These are phyloP conservation scores for Metellina segmentata DNA, from an alignment of 2,888 invertebrate species.

Conservation along the genomic window DNA sequence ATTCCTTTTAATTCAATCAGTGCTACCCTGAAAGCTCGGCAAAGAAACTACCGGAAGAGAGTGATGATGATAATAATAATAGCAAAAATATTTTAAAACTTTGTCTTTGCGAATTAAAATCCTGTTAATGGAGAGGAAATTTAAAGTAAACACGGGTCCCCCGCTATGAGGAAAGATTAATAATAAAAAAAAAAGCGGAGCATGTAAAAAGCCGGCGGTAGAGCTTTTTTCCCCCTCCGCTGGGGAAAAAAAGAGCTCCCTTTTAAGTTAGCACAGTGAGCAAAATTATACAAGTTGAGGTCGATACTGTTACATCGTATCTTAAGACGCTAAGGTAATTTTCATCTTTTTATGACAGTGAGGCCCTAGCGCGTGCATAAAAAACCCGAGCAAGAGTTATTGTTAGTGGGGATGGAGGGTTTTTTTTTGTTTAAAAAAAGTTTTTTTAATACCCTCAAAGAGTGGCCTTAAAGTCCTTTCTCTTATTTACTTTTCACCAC, in stretches of 20 bases:
- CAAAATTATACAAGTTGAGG: constrained; percentile 70
- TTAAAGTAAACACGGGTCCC: constrained; percentile 68
- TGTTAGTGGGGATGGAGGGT: constrained; percentile 46
- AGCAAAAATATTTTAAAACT: constrained; percentile 49
- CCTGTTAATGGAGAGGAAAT: constrained; percentile 75
- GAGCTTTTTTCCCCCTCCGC: constrained; percentile 17
- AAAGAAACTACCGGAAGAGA: neutral
- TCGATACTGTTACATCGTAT: constrained; percentile 57
- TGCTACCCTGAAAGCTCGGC: neutral
- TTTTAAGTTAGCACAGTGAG: constrained; percentile 54
- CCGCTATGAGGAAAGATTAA: constrained; percentile 17
- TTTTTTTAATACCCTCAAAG: constrained; percentile 74
- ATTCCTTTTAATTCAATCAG: constrained; percentile 58
- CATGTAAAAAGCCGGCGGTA: constrained; percentile 50
- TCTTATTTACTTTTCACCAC: constrained; percentile 68
- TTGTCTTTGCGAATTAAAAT: constrained; percentile 72
- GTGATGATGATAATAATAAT: neutral
- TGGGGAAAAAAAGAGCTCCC: constrained; percentile 28
- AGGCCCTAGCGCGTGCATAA: constrained; percentile 6
- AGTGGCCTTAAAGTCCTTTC: constrained; percentile 64
- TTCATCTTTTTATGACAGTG: constrained; percentile 74
- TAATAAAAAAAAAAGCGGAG: constrained; percentile 40
- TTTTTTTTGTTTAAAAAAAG: constrained; percentile 45
- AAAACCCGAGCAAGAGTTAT: constrained; percentile 56
- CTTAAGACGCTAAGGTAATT: constrained; percentile 63